These are phyloP conservation scores for Eumeta japonica DNA, from an alignment of 1,140 invertebrate genomes.

Conservation along the genomic window DNA sequence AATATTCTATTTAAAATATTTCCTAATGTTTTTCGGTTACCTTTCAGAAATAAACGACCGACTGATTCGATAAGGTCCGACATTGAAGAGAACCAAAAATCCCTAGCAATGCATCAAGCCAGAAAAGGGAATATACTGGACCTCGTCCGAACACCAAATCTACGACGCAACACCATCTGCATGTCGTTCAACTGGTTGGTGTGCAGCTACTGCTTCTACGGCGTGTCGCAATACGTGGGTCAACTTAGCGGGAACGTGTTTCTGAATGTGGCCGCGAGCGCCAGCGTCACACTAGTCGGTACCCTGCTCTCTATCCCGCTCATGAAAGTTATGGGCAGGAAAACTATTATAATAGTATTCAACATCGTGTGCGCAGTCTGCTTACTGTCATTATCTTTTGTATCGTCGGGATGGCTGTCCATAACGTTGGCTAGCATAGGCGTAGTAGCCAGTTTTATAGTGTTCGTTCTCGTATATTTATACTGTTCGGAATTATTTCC, in stretches of 20 bases:
- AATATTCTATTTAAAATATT: too few species aligned
- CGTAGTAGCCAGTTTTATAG: conserved; percentile 67
- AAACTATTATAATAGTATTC: conserved; percentile 59
- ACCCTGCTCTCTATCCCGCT: conserved; percentile 63
- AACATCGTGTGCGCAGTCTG: conserved; percentile 60
- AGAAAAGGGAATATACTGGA: conserved; percentile 65
- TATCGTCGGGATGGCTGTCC: conserved; percentile 49
- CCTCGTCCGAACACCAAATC: conserved; percentile 72
- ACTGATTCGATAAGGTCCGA: conserved; percentile 55
- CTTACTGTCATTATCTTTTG: conserved; percentile 58
- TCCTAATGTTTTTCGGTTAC: too few species aligned
- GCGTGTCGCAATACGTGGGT: conserved; percentile 72
- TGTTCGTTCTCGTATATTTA: conserved; percentile 67
- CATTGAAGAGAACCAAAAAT: conserved; percentile 42
- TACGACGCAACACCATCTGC: conserved; percentile 71
- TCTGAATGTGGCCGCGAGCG: conserved; percentile 68
- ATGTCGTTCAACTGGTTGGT: conserved; percentile 71
- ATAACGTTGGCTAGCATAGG: conserved; percentile 64
- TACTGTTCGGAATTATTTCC: conserved; percentile 70
- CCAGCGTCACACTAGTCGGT: conserved; percentile 62
- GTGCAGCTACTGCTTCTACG: conserved; percentile 73
- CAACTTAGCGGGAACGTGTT: conserved; percentile 72
- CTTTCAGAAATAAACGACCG: conserved; percentile 58
- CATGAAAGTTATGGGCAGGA: conserved; percentile 62
- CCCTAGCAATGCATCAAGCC: conserved; percentile 27